Evolutionary conservation across 1,140 invertebrate genomes (phyloP), one percentile per base, ranked within the genome.

Genomic region (Eueides isabella): DNA sequence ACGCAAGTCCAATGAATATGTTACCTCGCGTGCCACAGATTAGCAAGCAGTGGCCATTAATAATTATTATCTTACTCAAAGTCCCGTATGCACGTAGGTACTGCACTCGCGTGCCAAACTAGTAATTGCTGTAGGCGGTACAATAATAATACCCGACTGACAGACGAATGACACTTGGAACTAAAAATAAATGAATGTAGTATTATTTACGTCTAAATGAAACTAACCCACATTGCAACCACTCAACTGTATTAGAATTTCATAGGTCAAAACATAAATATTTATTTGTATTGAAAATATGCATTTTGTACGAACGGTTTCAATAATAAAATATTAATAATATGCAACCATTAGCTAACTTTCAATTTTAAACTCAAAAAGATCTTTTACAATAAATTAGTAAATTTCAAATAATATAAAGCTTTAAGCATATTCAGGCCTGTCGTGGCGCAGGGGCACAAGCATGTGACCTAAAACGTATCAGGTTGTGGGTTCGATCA

Each of bases 111-210:
- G 68, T 70, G 68, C 68, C 68, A 70, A 67, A 63, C 68, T 70
- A 35, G 68, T 70, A 61, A 69, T 69, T 61, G 55, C 67, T 35
- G 31, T 70, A 63, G 55, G 68, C 61, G 55, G 68, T 28, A 41
- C 35, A 70, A 38, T 70, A 70, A 38, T 69, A 69, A 69, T 62
- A 70, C 11, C 68, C 33, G 19, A 70, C 55, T 70, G 68, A 70
- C 68, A 70, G 68, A 70, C 68, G 48, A 70, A 70, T 70, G 55
- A 70, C 68, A 70, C 61, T 33, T 35, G 23, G 28, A 38, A 55
- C 61, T 70, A 70, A 33, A 70, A 62, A 70, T 70, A 70, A 55
- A 70, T 30, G 31, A 29, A 26, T 61, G 35, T 70, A 9, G 31
- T 14, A 63, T 62, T 70, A 70, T 70, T 70, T 62, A 61, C 33